phyloP scores from a whole-genome alignment of 1,140 invertebrate species.

The Chrysomallon squamiferum region DNA sequence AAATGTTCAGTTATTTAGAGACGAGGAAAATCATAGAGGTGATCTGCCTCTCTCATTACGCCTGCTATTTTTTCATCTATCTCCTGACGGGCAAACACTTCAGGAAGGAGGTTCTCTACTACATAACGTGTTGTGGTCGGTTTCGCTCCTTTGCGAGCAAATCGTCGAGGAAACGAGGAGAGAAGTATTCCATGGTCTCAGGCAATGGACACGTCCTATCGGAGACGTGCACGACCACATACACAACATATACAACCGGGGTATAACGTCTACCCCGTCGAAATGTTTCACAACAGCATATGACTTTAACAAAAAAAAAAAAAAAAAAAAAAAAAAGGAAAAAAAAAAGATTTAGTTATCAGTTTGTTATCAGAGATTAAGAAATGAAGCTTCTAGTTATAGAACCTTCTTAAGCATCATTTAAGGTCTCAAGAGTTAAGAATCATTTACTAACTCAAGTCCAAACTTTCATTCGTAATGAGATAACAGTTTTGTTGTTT shows the following conservation, averaged over 20 bases:
- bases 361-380: no score
- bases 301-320: no score
- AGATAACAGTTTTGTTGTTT: no score
- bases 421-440: no score
- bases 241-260: slow-evolving; percentile 13
- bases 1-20: slow-evolving; percentile 41
- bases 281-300: no score
- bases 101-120: slow-evolving; percentile 40
- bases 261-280: no score
- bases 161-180: slow-evolving; percentile 13
- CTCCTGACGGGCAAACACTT: slow-evolving; percentile 49
- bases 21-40: slow-evolving; percentile 44
- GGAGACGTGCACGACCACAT: slow-evolving; percentile 17
- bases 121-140: slow-evolving; percentile 20
- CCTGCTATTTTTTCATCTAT: slow-evolving; percentile 56
- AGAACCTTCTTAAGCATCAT: no score
- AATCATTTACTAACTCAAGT: no score
- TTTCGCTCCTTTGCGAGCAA: slow-evolving; percentile 4
- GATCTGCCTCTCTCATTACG: slow-evolving; percentile 53
- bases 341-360: no score
- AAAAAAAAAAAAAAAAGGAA: no score
- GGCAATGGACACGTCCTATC: slow-evolving; percentile 21
- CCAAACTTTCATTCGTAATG: no score
- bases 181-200: slow-evolving; percentile 35
- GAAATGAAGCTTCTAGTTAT: no score